These are phyloP conservation scores for Actinemys pallida DNA, from an alignment of 2,113 vertebrate species.

Conservation along the genomic window DNA sequence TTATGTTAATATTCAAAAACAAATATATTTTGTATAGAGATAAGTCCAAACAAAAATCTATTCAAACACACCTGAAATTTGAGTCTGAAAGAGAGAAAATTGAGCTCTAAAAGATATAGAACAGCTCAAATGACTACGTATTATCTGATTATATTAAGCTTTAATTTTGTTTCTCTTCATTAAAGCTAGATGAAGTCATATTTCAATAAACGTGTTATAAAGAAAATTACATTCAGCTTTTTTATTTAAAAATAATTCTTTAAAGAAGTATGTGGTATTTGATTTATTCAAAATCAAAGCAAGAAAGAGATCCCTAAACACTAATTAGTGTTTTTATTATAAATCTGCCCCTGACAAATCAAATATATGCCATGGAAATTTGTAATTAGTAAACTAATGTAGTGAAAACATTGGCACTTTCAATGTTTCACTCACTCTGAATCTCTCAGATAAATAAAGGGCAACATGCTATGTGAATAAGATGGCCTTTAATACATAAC, in stretches of 20 bases:
- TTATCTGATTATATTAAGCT: neutral
- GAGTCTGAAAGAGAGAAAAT: neutral
- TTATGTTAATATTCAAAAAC: neutral
- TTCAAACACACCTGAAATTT: neutral
- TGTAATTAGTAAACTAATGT: neutral
- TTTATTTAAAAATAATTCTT: neutral
- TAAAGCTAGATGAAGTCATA: neutral
- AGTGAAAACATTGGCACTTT: neutral
- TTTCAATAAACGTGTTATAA: neutral
- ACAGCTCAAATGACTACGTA: neutral
- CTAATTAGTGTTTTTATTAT: neutral
- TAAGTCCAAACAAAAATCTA: neutral
- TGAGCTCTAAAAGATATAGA: neutral
- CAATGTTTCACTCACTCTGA: neutral
- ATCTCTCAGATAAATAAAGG: neutral
- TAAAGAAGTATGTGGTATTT: neutral
- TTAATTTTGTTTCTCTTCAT: neutral
- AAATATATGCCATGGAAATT: neutral
- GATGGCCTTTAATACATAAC: neutral
- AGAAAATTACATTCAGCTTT: neutral
- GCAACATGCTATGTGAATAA: neutral
- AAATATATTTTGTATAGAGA: conserved; percentile 4
- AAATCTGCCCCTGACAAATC: neutral
- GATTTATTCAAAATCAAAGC: neutral
- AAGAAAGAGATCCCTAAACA: neutral